Base-by-base conservation (phyloP, 2,888 invertebrate species). In the Chymomyza caudatula region DNA sequence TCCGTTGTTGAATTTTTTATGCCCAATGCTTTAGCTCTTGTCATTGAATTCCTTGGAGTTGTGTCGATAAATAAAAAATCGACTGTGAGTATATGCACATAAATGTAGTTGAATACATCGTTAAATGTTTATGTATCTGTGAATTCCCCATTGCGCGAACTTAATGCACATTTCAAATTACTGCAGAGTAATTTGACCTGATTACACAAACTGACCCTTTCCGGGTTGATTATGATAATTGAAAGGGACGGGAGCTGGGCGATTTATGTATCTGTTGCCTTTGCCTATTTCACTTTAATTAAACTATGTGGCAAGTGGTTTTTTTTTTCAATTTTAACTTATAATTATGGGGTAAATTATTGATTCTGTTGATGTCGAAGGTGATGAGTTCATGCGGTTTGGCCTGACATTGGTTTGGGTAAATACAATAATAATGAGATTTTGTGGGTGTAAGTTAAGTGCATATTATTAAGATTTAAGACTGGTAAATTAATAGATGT, bases 1-100 rank as follows among this genome's bases (percentile, higher is more conserved):
- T 78, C 78, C 78, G 78, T 67, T 74, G 51, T 60, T 67, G 68
- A 66, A 76, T 76, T 67, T 81, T 69, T 73, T 60, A 57, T 54
- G 60, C 58, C 37, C 60, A 65, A 57, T 51, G 60, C 60, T 69
- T 65, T 66, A 66, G 62, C 65, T 66, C 15, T 49, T 62, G 63
- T 64, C 74, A 68, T 63, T 72, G 64, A 74, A 68, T 66, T 64
- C 71, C 67, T 71, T 49, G 17, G 67, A 66, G 71, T 51, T 52
- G 54, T 59, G 47, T 53, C 54, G 52, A 63, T 61, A 59, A 63
- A 51, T 22, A 37, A n/a, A 58, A 42, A 52, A 63, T n/a, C 47
- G 20, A 63, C 51, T 47, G 17, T 47, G 6, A 47, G 5, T 29
- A 29, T 29, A 29, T 29, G 6, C 11, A 11, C 5, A 37, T 37